phyloP scores from a whole-genome alignment of 2,888 invertebrate genomes.

The Thera obeliscata region DNA sequence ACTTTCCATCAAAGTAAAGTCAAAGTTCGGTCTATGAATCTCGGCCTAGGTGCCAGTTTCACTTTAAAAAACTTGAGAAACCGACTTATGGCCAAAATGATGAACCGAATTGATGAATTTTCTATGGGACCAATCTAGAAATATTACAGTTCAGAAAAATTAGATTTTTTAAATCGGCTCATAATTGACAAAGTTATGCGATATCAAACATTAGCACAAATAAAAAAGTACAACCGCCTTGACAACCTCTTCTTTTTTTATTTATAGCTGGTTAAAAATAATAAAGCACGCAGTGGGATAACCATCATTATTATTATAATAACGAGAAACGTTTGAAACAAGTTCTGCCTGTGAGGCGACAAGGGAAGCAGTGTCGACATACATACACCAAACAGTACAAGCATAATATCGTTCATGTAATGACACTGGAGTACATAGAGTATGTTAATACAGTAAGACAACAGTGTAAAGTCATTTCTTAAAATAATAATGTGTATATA shows the following conservation, averaged over 20 bases:
- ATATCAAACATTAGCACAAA: too few relatives aligned
- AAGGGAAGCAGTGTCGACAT: slow-evolving; percentile 19
- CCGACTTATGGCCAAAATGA: too few relatives aligned
- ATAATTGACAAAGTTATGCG: too few relatives aligned
- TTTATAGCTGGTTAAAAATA: neutral
- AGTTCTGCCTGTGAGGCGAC: slow-evolving; percentile 28
- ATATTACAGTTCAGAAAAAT: too few relatives aligned
- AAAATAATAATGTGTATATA: too few relatives aligned
- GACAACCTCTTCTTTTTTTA: neutral
- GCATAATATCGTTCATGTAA: slow-evolving; percentile 27
- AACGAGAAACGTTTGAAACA: slow-evolving; percentile 22
- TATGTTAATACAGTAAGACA: slow-evolving; percentile 5
- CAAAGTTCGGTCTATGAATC: too few relatives aligned
- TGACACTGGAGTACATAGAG: slow-evolving; percentile 12
- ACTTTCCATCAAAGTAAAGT: too few relatives aligned
- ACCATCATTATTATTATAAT: slow-evolving; percentile 17
- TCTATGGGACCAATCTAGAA: too few relatives aligned
- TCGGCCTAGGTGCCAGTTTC: too few relatives aligned
- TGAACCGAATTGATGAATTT: too few relatives aligned
- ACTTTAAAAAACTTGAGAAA: too few relatives aligned
- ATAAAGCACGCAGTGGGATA: neutral
- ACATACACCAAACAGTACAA: neutral
- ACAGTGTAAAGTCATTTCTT: neutral
- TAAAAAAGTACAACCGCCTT: neutral
- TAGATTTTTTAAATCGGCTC: too few relatives aligned